These are phyloP conservation scores for Tetraneura akinire DNA, from an alignment of 1,140 invertebrate species.

Conservation along the genomic window DNA sequence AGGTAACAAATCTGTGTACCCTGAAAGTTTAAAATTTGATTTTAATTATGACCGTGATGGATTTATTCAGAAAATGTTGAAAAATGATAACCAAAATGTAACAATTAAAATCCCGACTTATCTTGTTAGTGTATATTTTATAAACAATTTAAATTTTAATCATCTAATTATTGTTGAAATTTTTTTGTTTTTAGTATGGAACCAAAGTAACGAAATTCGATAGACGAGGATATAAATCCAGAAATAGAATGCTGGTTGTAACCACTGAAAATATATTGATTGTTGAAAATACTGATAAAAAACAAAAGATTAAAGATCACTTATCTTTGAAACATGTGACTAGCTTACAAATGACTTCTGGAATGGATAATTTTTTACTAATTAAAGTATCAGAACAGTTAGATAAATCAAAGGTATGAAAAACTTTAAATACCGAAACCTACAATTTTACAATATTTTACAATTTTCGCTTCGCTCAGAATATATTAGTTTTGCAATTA, in stretches of 20 bases:
- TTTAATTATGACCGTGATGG: background rate
- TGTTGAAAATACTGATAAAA: slow-evolving; percentile 5
- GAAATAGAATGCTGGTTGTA: background rate
- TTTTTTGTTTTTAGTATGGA: background rate
- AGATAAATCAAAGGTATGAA: slow-evolving; percentile 6
- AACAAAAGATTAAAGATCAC: slow-evolving; percentile 6
- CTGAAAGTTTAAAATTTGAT: background rate
- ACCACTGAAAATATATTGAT: background rate
- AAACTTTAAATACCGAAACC: no score
- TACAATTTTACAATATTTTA: no score
- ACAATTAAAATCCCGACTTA: background rate
- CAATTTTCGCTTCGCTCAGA: no score
- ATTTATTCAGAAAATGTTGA: background rate
- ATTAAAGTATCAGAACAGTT: slow-evolving; percentile 21
- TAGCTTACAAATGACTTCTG: slow-evolving; percentile 10
- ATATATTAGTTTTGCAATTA: no score
- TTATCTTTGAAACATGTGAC: background rate
- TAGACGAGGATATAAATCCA: slow-evolving; percentile 11
- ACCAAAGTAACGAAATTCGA: slow-evolving; percentile 29
- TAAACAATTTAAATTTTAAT: background rate
- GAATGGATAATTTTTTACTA: slow-evolving; percentile 30
- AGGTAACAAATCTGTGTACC: background rate
- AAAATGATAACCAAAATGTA: background rate
- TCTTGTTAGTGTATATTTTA: background rate
- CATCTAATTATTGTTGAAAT: no score